Conservation (phyloP, 1,140 invertebrate species). For the Atta colombica region DNA sequence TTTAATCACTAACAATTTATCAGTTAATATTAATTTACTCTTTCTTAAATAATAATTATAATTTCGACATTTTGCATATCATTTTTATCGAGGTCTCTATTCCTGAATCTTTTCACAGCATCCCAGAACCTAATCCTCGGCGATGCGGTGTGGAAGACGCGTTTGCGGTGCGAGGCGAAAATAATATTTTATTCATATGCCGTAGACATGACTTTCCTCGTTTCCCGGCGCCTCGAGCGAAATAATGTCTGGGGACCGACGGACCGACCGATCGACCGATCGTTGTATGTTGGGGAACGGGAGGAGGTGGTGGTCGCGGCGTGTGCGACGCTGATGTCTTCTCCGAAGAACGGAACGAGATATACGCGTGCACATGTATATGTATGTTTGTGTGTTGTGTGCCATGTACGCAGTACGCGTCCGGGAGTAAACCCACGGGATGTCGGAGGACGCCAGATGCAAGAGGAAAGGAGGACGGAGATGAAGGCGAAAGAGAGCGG, state of each 20-base stretch:
- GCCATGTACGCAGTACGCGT: not conserved
- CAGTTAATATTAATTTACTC: not conserved
- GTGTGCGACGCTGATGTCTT: slow-evolving; percentile 31
- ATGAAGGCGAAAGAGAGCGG: slow-evolving; percentile 35
- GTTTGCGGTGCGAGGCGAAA: slow-evolving; percentile 65
- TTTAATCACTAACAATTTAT: not conserved
- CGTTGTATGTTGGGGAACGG: slow-evolving; percentile 41
- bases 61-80: not conserved
- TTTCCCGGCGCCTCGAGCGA: slow-evolving; percentile 63
- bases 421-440: slow-evolving; percentile 48
- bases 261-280: slow-evolving; percentile 43
- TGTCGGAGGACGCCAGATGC: slow-evolving; percentile 18
- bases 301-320: slow-evolving; percentile 36
- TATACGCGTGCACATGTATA: not conserved
- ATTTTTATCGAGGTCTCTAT: not conserved
- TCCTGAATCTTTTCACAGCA: slow-evolving; percentile 21
- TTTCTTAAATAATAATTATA: not conserved
- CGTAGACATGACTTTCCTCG: slow-evolving; percentile 69
- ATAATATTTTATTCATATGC: slow-evolving; percentile 79
- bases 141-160: not conserved
- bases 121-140: not conserved
- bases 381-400: slow-evolving; percentile 17
- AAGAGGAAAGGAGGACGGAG: not conserved
- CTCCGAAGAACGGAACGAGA: slow-evolving; percentile 37
- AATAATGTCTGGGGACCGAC: slow-evolving; percentile 66